Conservation (phyloP, 2,888 invertebrate genomes). For the Trichacis sp. region DNA sequence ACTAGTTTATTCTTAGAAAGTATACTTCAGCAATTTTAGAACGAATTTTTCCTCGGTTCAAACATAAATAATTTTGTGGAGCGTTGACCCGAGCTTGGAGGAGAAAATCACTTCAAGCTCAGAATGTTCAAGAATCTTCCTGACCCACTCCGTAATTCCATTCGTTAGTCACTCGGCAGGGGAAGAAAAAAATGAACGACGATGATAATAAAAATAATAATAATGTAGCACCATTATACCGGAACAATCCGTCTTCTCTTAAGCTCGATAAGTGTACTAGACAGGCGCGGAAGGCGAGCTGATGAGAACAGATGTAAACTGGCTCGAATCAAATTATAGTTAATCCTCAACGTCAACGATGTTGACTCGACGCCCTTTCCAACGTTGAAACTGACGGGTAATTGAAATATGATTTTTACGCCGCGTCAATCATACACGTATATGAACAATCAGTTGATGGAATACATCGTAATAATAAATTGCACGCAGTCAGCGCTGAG, state of each 20-base stretch:
- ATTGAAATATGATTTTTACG: constrained; percentile 36
- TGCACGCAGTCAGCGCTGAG: background rate
- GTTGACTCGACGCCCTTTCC: constrained; percentile 23
- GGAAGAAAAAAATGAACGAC: constrained; percentile 21
- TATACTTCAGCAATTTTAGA: too few species aligned
- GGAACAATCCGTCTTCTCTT: constrained; percentile 27
- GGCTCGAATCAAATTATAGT: constrained; percentile 33
- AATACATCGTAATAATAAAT: constrained; percentile 7
- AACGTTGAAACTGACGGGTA: constrained; percentile 21
- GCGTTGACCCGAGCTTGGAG: too few species aligned
- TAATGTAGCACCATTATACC: constrained; percentile 22
- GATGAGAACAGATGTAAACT: constrained; percentile 38
- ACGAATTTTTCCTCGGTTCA: too few species aligned
- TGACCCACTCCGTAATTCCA: constrained; percentile 7
- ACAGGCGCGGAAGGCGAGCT: constrained; percentile 22
- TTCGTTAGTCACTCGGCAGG: constrained; percentile 9
- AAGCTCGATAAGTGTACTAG: constrained; percentile 25
- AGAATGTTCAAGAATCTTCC: constrained; percentile 18
- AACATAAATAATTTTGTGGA: too few species aligned
- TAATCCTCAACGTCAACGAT: constrained; percentile 31
- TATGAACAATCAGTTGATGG: constrained; percentile 13
- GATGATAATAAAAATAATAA: constrained; percentile 10
- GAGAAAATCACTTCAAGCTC: too few species aligned
- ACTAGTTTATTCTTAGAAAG: too few species aligned
- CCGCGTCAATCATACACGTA: constrained; percentile 13